Evolutionary conservation across 2,113 vertebrate species (phyloP), one percentile per base, ranked within the genome.

Genomic region (Ophiodon elongatus): DNA sequence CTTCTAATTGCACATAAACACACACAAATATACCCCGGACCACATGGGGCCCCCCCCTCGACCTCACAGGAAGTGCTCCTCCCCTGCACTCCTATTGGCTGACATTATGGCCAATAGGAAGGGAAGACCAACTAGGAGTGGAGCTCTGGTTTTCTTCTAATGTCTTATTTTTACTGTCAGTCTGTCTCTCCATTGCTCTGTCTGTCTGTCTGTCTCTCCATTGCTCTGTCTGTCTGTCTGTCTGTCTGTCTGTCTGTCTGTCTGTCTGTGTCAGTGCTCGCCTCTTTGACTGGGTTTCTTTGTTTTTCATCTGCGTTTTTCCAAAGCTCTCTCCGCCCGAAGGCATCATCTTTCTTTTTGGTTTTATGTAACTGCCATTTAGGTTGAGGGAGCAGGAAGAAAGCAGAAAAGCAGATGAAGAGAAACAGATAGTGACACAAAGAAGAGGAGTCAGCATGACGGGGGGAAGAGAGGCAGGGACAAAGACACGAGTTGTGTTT

Each of bases 51-150:
- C 56, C 76, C 88, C 82, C 85, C 72, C 63, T 39, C 15, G 31
- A 79, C 67, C 78, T 74, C 73, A 86, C 88, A 92, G 91, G 90
- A 92, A 93, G 90, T 88, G 74, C 66, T 81, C 90, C 92, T 89
- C 92, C 93, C 90, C 91, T 90, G 76, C 35, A 54, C 45, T 89
- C 71, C 67, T 21, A 91, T 89, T 93, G 93, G 93, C 37, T 17
- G 11, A 21, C 39, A 6, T 67, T 6, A 35, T 29, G 85, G 25
- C 93, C 91, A 93, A 92, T 93, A 39, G 68, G 56, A 76, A 37
- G 27, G 8, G 29, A 74, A 29, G 23, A 10, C 85, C 41, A 79
- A 67, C 83, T 65, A 88, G 82, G 86, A 87, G 88, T 88, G 85
- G 79, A 79, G 79, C 72, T 69, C 83, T 66, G 52, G 21, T 81